These are phyloP conservation scores for Myiotriccus ornatus DNA, from an alignment of 2,797 vertebrate genomes.

Conservation along the genomic window DNA sequence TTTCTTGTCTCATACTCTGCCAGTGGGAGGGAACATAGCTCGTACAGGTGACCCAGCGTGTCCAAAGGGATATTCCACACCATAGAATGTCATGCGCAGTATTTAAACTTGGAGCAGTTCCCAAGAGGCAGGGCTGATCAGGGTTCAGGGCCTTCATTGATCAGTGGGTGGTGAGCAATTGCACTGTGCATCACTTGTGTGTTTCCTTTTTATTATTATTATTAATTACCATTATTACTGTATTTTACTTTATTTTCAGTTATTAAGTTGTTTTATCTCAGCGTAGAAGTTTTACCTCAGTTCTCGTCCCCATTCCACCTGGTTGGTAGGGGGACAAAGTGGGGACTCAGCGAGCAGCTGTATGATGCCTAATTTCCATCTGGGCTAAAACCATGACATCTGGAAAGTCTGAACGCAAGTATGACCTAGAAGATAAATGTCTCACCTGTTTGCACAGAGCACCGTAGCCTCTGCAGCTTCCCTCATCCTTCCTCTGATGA, in stretches of 20 bases:
- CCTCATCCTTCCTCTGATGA: rapidly evolving
- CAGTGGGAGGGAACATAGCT: neutral
- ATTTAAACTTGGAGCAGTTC: neutral
- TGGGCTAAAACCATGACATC: neutral
- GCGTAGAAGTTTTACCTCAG: neutral
- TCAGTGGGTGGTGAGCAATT: neutral
- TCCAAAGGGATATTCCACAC: neutral
- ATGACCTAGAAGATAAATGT: neutral
- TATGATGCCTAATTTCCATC: neutral
- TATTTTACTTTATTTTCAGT: neutral
- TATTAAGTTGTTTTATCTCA: neutral
- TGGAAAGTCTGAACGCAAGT: neutral
- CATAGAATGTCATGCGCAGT: no score
- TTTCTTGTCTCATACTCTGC: neutral
- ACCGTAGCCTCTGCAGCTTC: neutral
- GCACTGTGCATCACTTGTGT: neutral
- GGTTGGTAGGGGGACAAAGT: neutral
- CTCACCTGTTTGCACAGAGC: neutral
- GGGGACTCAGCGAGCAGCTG: neutral
- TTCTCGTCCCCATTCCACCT: neutral
- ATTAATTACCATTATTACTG: neutral
- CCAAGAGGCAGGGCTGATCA: neutral
- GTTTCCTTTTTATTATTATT: neutral
- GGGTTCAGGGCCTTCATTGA: neutral
- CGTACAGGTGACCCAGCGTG: neutral